Evolutionary conservation across 2,888 invertebrate genomes (phyloP).

Genomic region (Nebria salina): DNA sequence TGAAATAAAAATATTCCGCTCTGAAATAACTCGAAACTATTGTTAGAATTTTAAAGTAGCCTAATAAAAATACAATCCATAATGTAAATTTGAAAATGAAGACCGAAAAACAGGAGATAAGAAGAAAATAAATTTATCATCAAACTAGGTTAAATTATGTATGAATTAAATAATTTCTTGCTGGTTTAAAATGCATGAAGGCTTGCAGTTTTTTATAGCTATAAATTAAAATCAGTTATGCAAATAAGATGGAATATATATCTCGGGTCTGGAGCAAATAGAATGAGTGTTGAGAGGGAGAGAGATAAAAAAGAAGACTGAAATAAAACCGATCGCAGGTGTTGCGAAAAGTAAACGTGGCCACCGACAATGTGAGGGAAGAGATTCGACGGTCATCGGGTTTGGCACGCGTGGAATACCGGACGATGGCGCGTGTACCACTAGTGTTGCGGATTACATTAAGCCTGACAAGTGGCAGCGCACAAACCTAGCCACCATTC

Average conservation of each 20-base stretch:
- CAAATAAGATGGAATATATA: background rate
- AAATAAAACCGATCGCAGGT: slow-evolving; percentile 18
- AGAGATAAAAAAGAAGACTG: slow-evolving; percentile 13
- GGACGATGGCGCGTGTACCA: slow-evolving; percentile 25
- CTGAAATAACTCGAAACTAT: slow-evolving; percentile 22
- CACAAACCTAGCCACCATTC: background rate
- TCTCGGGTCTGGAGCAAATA: background rate
- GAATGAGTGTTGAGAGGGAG: background rate
- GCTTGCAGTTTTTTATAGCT: background rate
- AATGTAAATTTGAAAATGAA: slow-evolving; percentile 1
- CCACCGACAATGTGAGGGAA: background rate
- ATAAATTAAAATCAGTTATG: slow-evolving; percentile 1
- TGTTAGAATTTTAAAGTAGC: background rate
- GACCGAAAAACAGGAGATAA: background rate
- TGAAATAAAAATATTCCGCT: slow-evolving; percentile 20
- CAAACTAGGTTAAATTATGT: slow-evolving; percentile 45
- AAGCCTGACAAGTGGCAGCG: slow-evolving; percentile 44
- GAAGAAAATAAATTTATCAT: slow-evolving; percentile 37
- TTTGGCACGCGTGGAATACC: slow-evolving; percentile 8
- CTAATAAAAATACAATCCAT: background rate
- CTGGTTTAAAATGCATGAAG: slow-evolving; percentile 6
- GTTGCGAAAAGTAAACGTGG: slow-evolving; percentile 12
- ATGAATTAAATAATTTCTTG: slow-evolving; percentile 22
- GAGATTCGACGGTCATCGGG: background rate
- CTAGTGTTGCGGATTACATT: slow-evolving; percentile 39